Base-by-base conservation (phyloP, 64 coral and sea anemone species). In the Montipora efflorescens region DNA sequence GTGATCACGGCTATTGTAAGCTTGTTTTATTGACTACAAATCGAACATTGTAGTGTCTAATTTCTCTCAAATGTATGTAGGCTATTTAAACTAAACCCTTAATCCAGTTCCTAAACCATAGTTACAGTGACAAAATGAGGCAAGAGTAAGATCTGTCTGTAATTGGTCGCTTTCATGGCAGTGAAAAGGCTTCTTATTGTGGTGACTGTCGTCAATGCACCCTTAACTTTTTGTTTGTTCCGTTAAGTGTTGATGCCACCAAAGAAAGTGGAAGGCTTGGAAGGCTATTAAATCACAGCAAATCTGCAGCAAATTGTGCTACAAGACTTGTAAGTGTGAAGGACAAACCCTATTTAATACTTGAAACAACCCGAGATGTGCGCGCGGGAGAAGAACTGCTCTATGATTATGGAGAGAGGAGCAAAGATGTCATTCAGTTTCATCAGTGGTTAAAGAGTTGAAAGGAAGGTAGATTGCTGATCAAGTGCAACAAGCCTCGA, bases 331-430 rank as follows among this genome's bases (percentile, higher is more conserved):
- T 94, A 45, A 71, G 78, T 11, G 96, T 99, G 21, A 83, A 94
- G 46, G 92, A 93, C 44, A 92, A 12, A 28, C 98, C 98, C 64
- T 89, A 94, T 72, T 77, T 99, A 5, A 99, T 95, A 87, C 86
- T 99, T 16, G 74, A 94, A 48, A 89, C 98, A 77, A 48, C 61
- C 72, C 80, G 69, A 52, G 87, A 92, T 11, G 94, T 99, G 20
- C 78, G 89, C 18, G n/a, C n/a, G 58, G 95, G 94, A 71, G 92
- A 92, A 61, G 98, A 99, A 75, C 79, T 99, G 2, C 71, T 94
- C 7, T 99, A 99, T 93, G 98, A 99, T 76, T 99, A 99, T 90
- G 98, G 98, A 46, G 98, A 99, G 25, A 91, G 98, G 45, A 99
- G 92, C 66, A 96, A 94, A 20, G 80, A 79, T 18, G 55, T 93